phyloP scores from a whole-genome alignment of 2,888 invertebrate genomes.

The Bursaphelenchus okinawaensis region DNA sequence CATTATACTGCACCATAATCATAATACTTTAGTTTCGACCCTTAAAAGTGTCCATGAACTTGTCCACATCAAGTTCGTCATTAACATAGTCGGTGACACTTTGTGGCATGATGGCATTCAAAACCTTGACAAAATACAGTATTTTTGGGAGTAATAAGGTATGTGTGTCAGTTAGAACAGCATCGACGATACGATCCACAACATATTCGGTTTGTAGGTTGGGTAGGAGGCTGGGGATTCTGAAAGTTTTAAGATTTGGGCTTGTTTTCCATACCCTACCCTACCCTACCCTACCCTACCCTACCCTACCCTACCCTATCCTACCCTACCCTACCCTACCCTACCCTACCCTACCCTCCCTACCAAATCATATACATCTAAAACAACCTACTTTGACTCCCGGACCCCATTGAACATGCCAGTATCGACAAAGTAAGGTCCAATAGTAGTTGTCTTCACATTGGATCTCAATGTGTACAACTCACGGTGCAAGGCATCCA shows the following conservation, averaged over 20 bases:
- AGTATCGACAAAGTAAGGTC: conserved; percentile 91
- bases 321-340: no score
- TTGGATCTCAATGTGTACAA: background rate
- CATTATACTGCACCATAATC: no score
- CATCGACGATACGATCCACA: conserved; percentile 74
- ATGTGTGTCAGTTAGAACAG: conserved; percentile 71
- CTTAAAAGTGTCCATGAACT: background rate
- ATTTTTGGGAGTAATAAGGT: conserved; percentile 74
- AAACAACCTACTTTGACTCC: conserved; percentile 61
- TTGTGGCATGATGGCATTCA: background rate
- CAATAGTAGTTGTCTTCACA: conserved; percentile 78
- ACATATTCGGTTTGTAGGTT: conserved; percentile 75
- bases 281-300: no score
- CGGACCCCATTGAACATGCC: conserved; percentile 91
- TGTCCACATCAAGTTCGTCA: background rate
- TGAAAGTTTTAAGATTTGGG: conserved; percentile 16
- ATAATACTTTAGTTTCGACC: background rate
- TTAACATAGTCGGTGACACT: background rate
- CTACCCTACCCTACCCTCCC: no score
- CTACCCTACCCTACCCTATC: no score
- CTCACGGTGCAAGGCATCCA: conserved; percentile 71
- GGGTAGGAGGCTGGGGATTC: conserved; percentile 40
- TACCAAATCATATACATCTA: no score
- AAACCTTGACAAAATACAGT: conserved; percentile 64
- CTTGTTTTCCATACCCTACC: no score